phyloP scores from a whole-genome alignment of 2,888 invertebrate genomes.

The Ceramica pisi region DNA sequence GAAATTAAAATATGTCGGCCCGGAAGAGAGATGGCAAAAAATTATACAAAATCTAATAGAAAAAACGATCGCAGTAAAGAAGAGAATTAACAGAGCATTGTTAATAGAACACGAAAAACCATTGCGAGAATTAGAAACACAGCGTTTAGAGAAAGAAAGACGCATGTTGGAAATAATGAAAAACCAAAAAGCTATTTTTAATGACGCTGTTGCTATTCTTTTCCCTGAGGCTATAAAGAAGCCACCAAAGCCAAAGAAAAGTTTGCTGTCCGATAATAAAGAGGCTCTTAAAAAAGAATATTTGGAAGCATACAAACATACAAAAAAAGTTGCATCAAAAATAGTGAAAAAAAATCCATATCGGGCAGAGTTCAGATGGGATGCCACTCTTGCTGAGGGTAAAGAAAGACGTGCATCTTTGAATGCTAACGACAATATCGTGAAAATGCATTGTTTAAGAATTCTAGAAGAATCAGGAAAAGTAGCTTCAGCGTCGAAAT shows the following conservation, averaged over 20 bases:
- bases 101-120: conserved; percentile 92
- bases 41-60: conserved; percentile 92
- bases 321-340: conserved; percentile 76
- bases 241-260: conserved; percentile 82
- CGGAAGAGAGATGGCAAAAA: conserved; percentile 91
- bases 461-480: conserved; percentile 72
- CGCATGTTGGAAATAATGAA: conserved; percentile 91
- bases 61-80: conserved; percentile 91
- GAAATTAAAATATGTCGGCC: conserved; percentile 81
- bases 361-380: conserved; percentile 90
- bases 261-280: conserved; percentile 85
- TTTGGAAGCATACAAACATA: conserved; percentile 79
- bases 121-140: conserved; percentile 90
- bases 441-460: conserved; percentile 80
- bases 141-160: conserved; percentile 90
- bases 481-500: conserved; percentile 25
- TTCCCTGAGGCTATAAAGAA: conserved; percentile 92
- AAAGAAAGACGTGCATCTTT: conserved; percentile 87
- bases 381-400: conserved; percentile 87
- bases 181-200: conserved; percentile 92
- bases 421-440: conserved; percentile 80
- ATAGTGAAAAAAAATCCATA: conserved; percentile 88
- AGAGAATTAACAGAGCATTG: conserved; percentile 91
- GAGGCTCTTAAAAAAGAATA: conserved; percentile 80
- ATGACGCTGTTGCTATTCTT: conserved; percentile 91